Conservation (phyloP, 2,113 vertebrate species). For the Crypturellus undulatus region DNA sequence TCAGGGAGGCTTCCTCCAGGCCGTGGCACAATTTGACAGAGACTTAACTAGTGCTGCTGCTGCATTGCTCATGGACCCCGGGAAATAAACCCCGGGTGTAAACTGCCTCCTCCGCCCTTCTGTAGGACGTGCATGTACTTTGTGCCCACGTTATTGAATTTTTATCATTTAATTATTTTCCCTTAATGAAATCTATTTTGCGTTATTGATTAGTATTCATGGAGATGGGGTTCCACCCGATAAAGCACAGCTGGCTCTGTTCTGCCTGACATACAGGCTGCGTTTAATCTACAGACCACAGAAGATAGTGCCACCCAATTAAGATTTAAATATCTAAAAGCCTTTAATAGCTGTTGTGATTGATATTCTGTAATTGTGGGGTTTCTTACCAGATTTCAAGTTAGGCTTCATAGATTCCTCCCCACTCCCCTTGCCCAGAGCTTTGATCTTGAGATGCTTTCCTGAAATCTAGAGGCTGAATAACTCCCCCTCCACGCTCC, state of each 20-base stretch:
- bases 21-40: background rate
- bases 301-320: background rate
- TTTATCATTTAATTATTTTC: background rate
- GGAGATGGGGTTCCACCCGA: background rate
- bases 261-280: background rate
- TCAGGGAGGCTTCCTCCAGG: background rate
- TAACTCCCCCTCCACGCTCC: conserved; percentile 4
- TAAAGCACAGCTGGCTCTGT: background rate
- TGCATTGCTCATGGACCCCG: accelerated
- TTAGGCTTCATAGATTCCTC: background rate
- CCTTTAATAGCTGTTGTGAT: background rate
- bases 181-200: background rate
- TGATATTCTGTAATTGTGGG: background rate
- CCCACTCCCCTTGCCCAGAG: background rate
- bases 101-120: accelerated
- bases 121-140: background rate
- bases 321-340: background rate
- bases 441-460: background rate
- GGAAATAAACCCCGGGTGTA: background rate
- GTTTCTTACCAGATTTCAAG: background rate
- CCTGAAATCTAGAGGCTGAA: background rate
- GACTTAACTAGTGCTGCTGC: background rate
- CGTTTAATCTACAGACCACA: background rate
- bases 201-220: background rate
- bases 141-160: background rate